Evolutionary conservation across 2,113 vertebrate species (phyloP).

Genomic region (Gallinago jamesoni): DNA sequence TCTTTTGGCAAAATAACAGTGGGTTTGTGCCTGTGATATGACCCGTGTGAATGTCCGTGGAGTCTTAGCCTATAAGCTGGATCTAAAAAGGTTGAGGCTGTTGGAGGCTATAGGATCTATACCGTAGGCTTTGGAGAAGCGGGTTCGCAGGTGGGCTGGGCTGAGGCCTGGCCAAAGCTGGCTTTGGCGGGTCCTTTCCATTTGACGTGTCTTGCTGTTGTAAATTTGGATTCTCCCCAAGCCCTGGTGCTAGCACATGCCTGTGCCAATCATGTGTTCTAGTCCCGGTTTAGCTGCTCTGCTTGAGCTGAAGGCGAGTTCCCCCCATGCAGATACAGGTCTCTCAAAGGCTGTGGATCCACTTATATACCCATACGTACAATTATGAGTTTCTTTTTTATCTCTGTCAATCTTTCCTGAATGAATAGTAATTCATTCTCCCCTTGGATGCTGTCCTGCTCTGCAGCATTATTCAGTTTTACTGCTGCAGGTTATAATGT

Average conservation of each 20-base stretch:
- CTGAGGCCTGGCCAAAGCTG: neutral
- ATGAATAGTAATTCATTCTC: neutral
- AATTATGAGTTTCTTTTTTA: neutral
- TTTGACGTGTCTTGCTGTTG: neutral
- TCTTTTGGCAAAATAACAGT: neutral
- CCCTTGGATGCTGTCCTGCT: neutral
- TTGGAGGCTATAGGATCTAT: neutral
- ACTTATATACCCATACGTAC: neutral
- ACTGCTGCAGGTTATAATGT: slow-evolving; percentile 24
- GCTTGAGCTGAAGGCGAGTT: neutral
- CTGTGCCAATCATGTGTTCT: slow-evolving; percentile 33
- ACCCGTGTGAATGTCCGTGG: neutral
- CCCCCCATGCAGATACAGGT: neutral
- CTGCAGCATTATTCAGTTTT: neutral
- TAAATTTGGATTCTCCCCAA: slow-evolving; percentile 18
- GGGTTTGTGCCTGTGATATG: neutral
- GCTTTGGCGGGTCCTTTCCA: neutral
- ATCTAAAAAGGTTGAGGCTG: no score
- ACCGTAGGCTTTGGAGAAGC: neutral
- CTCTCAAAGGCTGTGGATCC: neutral
- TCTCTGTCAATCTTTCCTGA: neutral
- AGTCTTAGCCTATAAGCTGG: neutral
- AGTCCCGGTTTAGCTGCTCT: neutral
- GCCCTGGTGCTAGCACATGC: slow-evolving; percentile 1
- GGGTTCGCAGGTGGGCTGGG: neutral